phyloP scores from a whole-genome alignment of 2,113 vertebrate genomes.

The Neopipo cinnamomea region DNA sequence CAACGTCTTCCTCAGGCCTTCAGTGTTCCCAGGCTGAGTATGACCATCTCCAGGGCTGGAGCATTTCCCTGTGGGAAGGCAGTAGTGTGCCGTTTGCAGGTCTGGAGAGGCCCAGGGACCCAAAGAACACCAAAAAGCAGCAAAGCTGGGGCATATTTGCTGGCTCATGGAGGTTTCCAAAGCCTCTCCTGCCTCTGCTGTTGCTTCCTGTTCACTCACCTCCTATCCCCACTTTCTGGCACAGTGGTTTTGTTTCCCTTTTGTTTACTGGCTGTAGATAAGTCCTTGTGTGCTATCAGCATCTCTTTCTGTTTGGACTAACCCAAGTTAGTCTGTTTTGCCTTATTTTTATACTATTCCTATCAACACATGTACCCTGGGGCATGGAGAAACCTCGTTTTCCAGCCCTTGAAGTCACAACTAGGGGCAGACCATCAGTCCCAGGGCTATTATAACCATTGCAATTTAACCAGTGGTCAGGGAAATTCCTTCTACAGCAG shows the following conservation, averaged over 20 bases:
- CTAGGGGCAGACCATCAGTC: background rate
- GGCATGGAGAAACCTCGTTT: background rate
- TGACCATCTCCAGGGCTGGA: background rate
- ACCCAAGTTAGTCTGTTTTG: background rate
- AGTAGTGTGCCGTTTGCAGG: background rate
- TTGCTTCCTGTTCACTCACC: background rate
- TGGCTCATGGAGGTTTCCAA: background rate
- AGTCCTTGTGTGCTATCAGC: background rate
- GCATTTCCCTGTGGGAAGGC: background rate
- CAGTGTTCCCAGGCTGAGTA: background rate
- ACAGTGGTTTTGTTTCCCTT: background rate
- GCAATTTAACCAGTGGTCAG: background rate
- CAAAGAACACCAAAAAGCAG: background rate
- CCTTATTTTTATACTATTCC: background rate
- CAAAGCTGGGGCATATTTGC: background rate
- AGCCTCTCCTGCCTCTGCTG: background rate
- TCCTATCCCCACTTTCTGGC: background rate
- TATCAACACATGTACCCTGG: background rate
- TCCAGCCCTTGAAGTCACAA: background rate
- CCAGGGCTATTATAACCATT: background rate
- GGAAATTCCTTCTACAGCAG: background rate
- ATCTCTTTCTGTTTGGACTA: background rate
- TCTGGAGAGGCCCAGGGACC: background rate
- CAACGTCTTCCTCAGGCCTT: background rate
- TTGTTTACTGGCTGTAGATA: background rate